Percentiles rank a stretch among this genome's conserved stretches.
Evolutionary conservation across 1,140 invertebrate species (phyloP).

Genomic region (Papilio glaucus): DNA sequence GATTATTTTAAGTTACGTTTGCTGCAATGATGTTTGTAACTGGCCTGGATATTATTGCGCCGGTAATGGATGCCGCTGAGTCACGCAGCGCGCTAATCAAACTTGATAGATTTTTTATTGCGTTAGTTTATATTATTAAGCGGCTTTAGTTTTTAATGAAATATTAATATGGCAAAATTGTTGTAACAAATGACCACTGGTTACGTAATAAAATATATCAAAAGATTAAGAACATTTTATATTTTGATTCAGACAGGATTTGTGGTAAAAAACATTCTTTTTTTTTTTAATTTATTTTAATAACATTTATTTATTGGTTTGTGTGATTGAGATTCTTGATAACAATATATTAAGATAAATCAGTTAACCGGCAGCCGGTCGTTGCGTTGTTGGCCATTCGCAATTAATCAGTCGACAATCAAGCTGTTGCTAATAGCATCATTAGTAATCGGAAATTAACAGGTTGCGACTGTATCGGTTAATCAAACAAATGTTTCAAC

Average conservation of each 20-base stretch:
- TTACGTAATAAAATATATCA: conserved; percentile 15
- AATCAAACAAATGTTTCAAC: conserved; percentile 44
- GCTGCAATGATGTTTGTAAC: not conserved
- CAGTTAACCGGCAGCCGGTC: no score
- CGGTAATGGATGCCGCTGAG: conserved; percentile 1
- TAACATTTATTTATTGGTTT: not conserved
- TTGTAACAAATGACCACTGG: conserved; percentile 15
- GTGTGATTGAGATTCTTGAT: not conserved
- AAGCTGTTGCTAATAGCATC: conserved; percentile 47
- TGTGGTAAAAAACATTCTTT: not conserved
- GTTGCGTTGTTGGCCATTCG: conserved; percentile 9
- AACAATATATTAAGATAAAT: no score
- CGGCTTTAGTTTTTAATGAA: conserved; percentile 15
- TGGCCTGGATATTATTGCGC: conserved; percentile 14
- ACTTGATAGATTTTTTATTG: conserved; percentile 24
- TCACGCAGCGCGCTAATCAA: conserved; percentile 28
- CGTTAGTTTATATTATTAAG: conserved; percentile 24
- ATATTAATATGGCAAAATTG: conserved; percentile 9
- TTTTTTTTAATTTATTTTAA: not conserved
- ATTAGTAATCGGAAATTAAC: conserved; percentile 51
- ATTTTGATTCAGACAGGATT: not conserved
- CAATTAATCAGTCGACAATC: conserved; percentile 26
- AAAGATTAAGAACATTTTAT: no score
- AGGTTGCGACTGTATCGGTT: conserved; percentile 46
- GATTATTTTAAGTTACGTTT: not conserved